These are phyloP conservation scores for Neosilurus hyrtlii DNA, from an alignment of 2,797 vertebrate genomes.

Conservation along the genomic window DNA sequence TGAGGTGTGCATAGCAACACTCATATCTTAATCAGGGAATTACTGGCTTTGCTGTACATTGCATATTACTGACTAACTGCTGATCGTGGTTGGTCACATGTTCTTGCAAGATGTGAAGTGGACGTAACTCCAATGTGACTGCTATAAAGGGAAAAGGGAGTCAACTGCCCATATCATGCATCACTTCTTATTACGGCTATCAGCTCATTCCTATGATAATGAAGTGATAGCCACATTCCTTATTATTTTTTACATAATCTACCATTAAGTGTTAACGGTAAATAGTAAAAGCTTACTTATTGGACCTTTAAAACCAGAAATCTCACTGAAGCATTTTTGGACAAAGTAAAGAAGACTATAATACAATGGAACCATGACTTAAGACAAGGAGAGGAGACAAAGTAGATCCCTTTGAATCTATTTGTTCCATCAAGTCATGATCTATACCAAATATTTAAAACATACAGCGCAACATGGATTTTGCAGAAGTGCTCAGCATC, in stretches of 20 bases:
- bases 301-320: conserved; percentile 21
- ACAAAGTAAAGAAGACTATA: conserved; percentile 8
- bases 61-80: conserved; percentile 18
- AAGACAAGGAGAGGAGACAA: neutral
- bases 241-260: neutral
- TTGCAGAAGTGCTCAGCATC: conserved; percentile 14
- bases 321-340: neutral
- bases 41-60: conserved; percentile 5
- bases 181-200: neutral
- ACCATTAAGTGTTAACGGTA: neutral
- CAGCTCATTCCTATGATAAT: neutral
- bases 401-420: conserved; percentile 10
- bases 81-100: conserved; percentile 1
- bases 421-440: conserved; percentile 24
- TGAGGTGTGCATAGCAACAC: conserved; percentile 13
- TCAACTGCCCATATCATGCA: neutral
- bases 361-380: conserved; percentile 11
- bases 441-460: conserved; percentile 21
- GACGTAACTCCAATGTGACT: neutral
- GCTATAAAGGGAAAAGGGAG: neutral
- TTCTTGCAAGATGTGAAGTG: neutral
- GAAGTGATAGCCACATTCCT: neutral
- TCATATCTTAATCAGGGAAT: conserved; percentile 19
- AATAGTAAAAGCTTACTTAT: conserved; percentile 3
- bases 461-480: conserved; percentile 42